These are phyloP conservation scores for Philypnodon macrostomus DNA, from an alignment of 2,797 vertebrate species.

Conservation along the genomic window DNA sequence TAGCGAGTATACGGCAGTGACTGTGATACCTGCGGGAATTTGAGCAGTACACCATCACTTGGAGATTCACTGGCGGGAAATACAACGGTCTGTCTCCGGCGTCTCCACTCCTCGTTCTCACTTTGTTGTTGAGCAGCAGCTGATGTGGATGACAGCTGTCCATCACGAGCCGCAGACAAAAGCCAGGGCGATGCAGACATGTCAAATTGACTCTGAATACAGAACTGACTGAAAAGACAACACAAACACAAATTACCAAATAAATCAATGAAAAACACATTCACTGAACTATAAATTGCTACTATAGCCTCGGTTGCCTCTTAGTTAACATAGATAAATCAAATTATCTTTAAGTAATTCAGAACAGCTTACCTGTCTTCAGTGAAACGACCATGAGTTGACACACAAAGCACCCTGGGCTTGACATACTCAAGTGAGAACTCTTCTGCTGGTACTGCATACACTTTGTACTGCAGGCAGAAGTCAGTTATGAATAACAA, in stretches of 20 bases:
- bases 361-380: constrained; percentile 84
- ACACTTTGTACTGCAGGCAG: constrained; percentile 83
- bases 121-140: constrained; percentile 25
- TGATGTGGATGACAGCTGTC: constrained; percentile 44
- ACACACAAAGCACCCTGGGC: constrained; percentile 85
- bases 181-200: constrained; percentile 73
- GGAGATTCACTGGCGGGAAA: constrained; percentile 41
- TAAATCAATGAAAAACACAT: no score
- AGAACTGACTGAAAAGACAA: constrained; percentile 77
- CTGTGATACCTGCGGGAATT: constrained; percentile 81
- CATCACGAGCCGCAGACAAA: constrained; percentile 74
- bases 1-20: no score
- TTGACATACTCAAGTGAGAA: constrained; percentile 84
- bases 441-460: constrained; percentile 80
- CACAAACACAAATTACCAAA: no score
- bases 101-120: constrained; percentile 45
- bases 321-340: no score
- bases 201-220: constrained; percentile 74
- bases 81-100: constrained; percentile 46
- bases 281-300: no score
- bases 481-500: constrained; percentile 14
- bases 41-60: constrained; percentile 71
- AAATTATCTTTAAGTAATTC: background rate
- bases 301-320: no score
- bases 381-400: constrained; percentile 73